Conservation (phyloP, 2,113 vertebrate species). For the Climacteris rufus region DNA sequence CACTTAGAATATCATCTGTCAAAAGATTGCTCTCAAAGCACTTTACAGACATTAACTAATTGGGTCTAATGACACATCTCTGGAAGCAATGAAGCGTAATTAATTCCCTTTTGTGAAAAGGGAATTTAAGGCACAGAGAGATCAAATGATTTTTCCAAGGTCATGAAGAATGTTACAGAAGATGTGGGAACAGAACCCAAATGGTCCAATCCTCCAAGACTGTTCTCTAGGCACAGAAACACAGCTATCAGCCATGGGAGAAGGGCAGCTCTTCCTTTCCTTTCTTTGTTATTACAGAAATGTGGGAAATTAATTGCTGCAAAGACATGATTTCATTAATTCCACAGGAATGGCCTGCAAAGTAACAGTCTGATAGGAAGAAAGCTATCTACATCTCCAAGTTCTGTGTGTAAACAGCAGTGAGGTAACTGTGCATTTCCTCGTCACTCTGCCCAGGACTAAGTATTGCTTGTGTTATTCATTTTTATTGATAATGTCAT, state of each 20-base stretch:
- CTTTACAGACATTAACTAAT: slow-evolving; percentile 52
- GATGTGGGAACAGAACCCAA: not conserved
- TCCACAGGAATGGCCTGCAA: not conserved
- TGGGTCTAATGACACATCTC: slow-evolving; percentile 45
- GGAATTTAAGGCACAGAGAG: not conserved
- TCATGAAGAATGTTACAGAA: not conserved
- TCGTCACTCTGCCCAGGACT: not conserved
- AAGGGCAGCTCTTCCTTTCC: not conserved
- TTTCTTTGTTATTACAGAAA: slow-evolving; percentile 42
- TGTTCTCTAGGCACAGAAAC: not conserved
- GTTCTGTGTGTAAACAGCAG: not conserved
- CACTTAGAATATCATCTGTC: slow-evolving; percentile 46
- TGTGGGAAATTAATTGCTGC: slow-evolving; percentile 37
- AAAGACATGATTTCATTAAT: slow-evolving; percentile 14
- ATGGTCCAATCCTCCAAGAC: not conserved
- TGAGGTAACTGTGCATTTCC: not conserved
- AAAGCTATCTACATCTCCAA: not conserved
- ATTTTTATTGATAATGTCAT: not conserved
- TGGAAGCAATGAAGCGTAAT: slow-evolving; percentile 30
- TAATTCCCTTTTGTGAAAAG: slow-evolving; percentile 29
- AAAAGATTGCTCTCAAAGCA: slow-evolving; percentile 44
- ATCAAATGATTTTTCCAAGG: slow-evolving; percentile 45
- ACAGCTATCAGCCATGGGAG: not conserved
- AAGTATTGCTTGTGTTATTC: not conserved
- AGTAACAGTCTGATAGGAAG: not conserved